These are phyloP conservation scores for Tetragonula carbonaria DNA, from an alignment of 2,888 invertebrate genomes.

Conservation along the genomic window DNA sequence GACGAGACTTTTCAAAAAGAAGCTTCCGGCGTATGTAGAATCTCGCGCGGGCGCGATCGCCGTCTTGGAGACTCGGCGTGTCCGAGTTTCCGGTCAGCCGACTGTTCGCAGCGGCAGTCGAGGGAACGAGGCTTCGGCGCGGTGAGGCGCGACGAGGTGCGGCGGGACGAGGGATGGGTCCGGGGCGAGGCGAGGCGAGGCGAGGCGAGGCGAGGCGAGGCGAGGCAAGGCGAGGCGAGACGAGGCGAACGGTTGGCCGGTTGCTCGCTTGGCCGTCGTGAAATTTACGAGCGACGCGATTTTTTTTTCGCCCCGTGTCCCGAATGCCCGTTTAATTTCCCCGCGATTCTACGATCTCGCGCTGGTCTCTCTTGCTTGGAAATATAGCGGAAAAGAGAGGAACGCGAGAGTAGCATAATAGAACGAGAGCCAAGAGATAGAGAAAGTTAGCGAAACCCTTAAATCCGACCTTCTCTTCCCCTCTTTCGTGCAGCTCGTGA, in stretches of 20 bases:
- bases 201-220: conserved; percentile 6
- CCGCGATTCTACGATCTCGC: conserved; percentile 48
- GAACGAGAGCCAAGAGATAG: background rate
- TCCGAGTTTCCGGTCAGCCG: conserved; percentile 53
- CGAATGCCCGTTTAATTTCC: conserved; percentile 53
- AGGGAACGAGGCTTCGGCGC: conserved; percentile 8
- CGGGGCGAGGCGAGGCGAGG: background rate
- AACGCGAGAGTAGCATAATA: background rate
- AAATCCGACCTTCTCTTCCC: conserved; percentile 57
- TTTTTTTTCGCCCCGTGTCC: conserved; percentile 42
- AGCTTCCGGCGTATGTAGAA: background rate
- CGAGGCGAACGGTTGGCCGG: conserved; percentile 11
- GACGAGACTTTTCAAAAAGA: too few relatives aligned
- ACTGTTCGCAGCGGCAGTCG: conserved; percentile 22
- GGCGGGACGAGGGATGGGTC: background rate
- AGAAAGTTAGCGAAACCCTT: conserved; percentile 61
- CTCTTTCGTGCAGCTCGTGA: conserved; percentile 16
- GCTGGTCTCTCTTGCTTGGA: conserved; percentile 6
- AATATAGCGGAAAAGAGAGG: conserved; percentile 40
- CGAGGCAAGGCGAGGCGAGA: conserved; percentile 10
- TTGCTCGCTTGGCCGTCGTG: conserved; percentile 32
- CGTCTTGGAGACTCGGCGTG: conserved; percentile 17
- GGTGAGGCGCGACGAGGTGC: conserved; percentile 6
- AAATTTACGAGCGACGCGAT: conserved; percentile 59
- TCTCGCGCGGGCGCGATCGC: background rate